Evolutionary conservation across 2,888 invertebrate species (phyloP).

Genomic region (Caenorhabditis macrosperma): DNA sequence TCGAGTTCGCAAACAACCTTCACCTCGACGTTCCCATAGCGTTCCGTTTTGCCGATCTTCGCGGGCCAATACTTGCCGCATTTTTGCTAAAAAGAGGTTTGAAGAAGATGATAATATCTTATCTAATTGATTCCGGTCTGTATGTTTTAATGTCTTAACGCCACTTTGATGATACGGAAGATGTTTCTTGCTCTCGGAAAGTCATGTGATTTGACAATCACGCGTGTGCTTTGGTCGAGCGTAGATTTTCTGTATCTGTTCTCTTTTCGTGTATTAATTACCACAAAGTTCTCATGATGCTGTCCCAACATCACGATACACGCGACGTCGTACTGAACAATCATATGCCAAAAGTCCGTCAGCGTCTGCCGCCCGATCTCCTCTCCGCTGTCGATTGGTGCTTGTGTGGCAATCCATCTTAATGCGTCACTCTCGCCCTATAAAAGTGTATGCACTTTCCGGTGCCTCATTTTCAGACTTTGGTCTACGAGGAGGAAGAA

Average conservation of each 20-base stretch:
- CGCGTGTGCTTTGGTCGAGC: neutral
- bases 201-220: constrained; percentile 21
- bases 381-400: constrained; percentile 42
- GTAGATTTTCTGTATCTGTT: neutral
- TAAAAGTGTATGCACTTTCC: constrained; percentile 35
- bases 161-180: constrained; percentile 37
- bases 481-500: constrained; percentile 10
- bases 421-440: constrained; percentile 51
- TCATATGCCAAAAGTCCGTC: constrained; percentile 77
- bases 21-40: constrained; percentile 57
- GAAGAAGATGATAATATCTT: neutral
- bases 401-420: constrained; percentile 59
- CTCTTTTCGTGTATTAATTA: constrained; percentile 4
- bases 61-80: constrained; percentile 76
- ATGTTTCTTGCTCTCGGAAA: constrained; percentile 22
- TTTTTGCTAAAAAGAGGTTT: constrained; percentile 69
- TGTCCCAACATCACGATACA: constrained; percentile 72
- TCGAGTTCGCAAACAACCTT: constrained; percentile 48
- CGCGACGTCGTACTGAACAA: constrained; percentile 72
- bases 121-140: neutral
- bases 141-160: neutral
- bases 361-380: constrained; percentile 52
- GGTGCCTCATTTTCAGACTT: constrained; percentile 12
- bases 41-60: constrained; percentile 65
- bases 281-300: constrained; percentile 50